Percentiles rank a stretch among this genome's conserved stretches.
Conservation (phyloP, 2,113 vertebrate genomes). For the Indicator indicator region DNA sequence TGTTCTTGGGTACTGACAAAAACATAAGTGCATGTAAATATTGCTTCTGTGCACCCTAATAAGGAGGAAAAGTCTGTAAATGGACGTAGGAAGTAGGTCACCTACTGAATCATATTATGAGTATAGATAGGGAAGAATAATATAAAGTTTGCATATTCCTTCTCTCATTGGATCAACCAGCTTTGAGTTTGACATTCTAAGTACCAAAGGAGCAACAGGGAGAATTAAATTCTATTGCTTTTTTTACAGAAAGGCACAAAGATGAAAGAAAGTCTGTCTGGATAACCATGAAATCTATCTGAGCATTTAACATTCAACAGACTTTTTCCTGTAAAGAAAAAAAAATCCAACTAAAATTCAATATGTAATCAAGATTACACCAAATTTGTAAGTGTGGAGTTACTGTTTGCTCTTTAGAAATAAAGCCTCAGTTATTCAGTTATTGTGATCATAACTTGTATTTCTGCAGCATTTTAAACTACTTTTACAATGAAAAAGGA, state of each 20-base stretch:
- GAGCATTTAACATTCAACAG: neutral
- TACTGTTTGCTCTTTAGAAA: neutral
- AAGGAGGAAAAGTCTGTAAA: neutral
- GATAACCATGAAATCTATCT: neutral
- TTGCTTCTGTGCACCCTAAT: rapidly evolving
- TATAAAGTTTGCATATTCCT: neutral
- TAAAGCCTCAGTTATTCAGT: neutral
- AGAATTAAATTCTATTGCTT: neutral
- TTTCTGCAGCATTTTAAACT: neutral
- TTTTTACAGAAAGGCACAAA: neutral
- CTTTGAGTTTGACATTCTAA: neutral
- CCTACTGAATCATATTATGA: neutral
- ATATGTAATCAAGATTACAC: neutral
- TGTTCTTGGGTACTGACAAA: neutral
- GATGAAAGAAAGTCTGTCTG: neutral
- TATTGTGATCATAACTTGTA: neutral
- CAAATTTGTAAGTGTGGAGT: neutral
- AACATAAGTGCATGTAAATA: neutral
- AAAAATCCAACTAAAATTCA: neutral
- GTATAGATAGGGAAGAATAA: neutral
- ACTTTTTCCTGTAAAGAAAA: neutral
- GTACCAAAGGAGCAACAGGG: neutral
- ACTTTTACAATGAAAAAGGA: neutral
- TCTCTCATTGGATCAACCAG: neutral
- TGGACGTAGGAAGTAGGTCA: neutral